Evolutionary conservation across 1,140 invertebrate genomes (phyloP), one percentile per base, ranked within the genome.

Genomic region (Drosophila murphyi): DNA sequence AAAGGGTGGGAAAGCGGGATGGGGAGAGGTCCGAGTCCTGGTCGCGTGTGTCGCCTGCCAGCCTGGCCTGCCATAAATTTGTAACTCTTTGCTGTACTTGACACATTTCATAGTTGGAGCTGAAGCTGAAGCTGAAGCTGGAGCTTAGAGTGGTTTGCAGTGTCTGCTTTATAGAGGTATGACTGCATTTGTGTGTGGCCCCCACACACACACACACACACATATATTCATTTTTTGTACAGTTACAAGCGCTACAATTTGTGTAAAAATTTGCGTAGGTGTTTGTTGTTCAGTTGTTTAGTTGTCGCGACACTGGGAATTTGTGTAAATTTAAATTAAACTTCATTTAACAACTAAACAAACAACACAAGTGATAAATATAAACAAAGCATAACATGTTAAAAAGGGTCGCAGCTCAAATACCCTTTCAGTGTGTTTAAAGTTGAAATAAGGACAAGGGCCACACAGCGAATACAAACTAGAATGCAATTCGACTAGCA

Each of bases 21-120:
- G n/a, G n/a, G 7, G 64, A 37, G 35, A 61, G 39, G 20, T 20
- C 20, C 41, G 52, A 54, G 37, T 86, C 79, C 82, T 88, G 79
- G 78, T 88, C 68, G 75, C 79, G 67, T 88, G 83, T 80, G 52
- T 43, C 45, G 59, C 28, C 72, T 10, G 37, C 10, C 10, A 20
- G 37, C 39, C 43, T 37, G 54, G 64, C 43, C 78, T 82, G 83
- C 76, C 85, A 88, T 88, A 88, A 89, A 88, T 88, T 82, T 83
- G 77, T 88, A 89, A 80, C 85, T 88, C 80, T 88, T 88, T 89
- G 85, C 83, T 89, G 83, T 89, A 88, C 83, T 88, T 88, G 85
- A 87, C 83, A 87, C 80, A 87, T 87, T 80, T 87, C 76, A 78
- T 69, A 70, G 83, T 57, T 83, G 76, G 28, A 71, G 61, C 39